Base-by-base conservation (phyloP, 2,888 invertebrate genomes). In the Tetragnatha montana region DNA sequence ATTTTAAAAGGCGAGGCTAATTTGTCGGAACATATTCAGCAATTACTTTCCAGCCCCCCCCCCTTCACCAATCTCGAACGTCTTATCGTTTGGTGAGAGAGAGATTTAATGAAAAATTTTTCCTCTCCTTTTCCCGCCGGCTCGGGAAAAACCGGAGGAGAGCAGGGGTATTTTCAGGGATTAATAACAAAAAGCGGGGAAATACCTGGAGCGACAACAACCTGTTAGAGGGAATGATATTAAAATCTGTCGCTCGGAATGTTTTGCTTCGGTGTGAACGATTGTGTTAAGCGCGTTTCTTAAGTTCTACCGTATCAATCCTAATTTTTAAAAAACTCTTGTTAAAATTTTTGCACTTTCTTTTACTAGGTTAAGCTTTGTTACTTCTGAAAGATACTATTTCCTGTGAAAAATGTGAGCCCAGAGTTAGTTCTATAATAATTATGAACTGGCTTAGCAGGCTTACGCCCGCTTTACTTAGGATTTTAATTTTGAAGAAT, bases 21-120 rank as follows among this genome's bases (percentile, higher is more conserved):
- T 83, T 83, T 83, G 83, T 75, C 75, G 83, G 74, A 75, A 60
- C 83, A 51, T 60, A 22, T 21, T 60, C 6, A 14, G 80, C 80
- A 80, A 80, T 80, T 69, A 80, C 80, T 80, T 80, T 80, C 69
- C 80, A 7, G 80, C 35, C n/a, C 3, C 17, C 35, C n/a, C 8
- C 14, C 8, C 47, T 49, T 8, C 8, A 17, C 74, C n/a, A 22
- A 19, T 8, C 35, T 70, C 7, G 17, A 80, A 80, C 80, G 80
- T 80, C 80, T 80, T 80, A 80, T 80, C 80, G 60, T 60, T 2
- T 10, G 60, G 60, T 10, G 60, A 17, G 35, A 35, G 47, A 47
- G n/a, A 21, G 49, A 19, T 80, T 69, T 80, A 69, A 80, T 80
- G 80, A 80, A 80, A 80, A 80, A 69, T 80, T 60, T 60, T 60